Conservation (phyloP, 1,140 invertebrate species). For the Drosophila micromelanica region DNA sequence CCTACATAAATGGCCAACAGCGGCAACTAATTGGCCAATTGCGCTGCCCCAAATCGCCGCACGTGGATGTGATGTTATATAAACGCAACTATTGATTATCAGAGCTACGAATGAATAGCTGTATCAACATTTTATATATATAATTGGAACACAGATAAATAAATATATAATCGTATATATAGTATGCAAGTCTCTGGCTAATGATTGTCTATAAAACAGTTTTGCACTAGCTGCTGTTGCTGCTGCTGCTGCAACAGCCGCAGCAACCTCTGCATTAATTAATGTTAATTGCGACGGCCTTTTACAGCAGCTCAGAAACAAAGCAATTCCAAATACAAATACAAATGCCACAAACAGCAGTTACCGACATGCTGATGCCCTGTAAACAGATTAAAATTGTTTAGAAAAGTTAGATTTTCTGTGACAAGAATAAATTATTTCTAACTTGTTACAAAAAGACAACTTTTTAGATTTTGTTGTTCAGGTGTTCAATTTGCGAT, state of each 20-base stretch:
- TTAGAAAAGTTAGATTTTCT: too few species aligned
- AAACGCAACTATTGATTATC: conserved; percentile 16
- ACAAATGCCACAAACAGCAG: neutral
- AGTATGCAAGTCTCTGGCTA: conserved; percentile 6
- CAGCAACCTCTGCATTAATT: conserved; percentile 63
- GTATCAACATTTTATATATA: too few species aligned
- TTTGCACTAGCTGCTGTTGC: conserved; percentile 17
- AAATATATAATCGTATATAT: neutral
- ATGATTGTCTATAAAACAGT: conserved; percentile 24
- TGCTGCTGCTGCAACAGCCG: conserved; percentile 13
- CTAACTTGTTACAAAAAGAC: too few species aligned
- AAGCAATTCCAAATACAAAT: neutral
- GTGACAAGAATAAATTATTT: too few species aligned
- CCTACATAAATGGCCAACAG: conserved; percentile 38
- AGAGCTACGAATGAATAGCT: conserved; percentile 4
- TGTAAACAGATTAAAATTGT: neutral
- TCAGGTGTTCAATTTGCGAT: too few species aligned
- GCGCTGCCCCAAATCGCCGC: conserved; percentile 12
- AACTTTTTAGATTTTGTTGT: too few species aligned
- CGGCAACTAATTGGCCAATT: conserved; percentile 43
- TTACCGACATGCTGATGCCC: neutral
- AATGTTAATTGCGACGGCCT: conserved; percentile 62
- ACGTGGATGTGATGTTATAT: conserved; percentile 28
- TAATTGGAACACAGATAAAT: neutral
- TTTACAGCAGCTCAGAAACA: conserved; percentile 20